Evolutionary conservation across 37 sponge, comb jelly and placozoan species (phyloP).

Genomic region (Geodia barretti): DNA sequence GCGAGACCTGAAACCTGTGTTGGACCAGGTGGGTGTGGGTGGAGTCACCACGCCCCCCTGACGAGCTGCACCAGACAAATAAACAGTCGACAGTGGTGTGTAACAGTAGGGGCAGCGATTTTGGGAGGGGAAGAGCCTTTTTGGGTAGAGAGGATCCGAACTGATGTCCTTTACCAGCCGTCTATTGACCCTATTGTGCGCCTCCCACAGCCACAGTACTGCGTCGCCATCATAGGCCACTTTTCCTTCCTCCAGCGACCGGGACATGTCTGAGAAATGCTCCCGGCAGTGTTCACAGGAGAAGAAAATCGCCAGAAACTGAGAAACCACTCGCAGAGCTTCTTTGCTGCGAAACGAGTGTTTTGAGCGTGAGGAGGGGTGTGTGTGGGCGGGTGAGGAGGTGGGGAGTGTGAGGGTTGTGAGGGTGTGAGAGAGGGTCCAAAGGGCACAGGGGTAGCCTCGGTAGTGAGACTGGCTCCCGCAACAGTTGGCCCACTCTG

Average conservation of each 20-base stretch:
- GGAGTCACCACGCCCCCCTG: neutral
- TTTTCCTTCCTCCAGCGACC: neutral
- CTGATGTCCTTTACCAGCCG: constrained; percentile 56
- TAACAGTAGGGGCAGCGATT: constrained; percentile 80
- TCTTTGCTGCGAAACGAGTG: constrained; percentile 16
- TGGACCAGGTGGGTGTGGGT: constrained; percentile 3
- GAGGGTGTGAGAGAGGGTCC: constrained; percentile 90
- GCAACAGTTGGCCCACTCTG: constrained; percentile 75
- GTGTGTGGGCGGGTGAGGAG: constrained; percentile 3
- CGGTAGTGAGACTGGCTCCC: constrained; percentile 76
- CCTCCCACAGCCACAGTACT: constrained; percentile 93
- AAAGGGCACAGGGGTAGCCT: constrained; percentile 94
- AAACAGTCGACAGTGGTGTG: neutral
- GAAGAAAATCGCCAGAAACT: constrained; percentile 86
- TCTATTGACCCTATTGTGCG: constrained; percentile 85
- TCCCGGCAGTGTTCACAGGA: constrained; percentile 82
- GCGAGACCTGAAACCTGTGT: constrained; percentile 22
- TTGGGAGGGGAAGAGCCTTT: constrained; percentile 80
- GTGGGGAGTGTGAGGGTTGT: constrained; percentile 64
- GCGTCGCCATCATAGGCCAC: constrained; percentile 71
- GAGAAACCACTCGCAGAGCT: constrained; percentile 42
- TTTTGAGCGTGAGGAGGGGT: constrained; percentile 15
- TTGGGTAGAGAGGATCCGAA: constrained; percentile 84
- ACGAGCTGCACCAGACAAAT: neutral
- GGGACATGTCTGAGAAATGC: constrained; percentile 83